Evolutionary conservation across 53 echinoderm and acorn worm species (phyloP), one percentile per base, ranked within the genome.

Genomic region (Arbacia lixula): DNA sequence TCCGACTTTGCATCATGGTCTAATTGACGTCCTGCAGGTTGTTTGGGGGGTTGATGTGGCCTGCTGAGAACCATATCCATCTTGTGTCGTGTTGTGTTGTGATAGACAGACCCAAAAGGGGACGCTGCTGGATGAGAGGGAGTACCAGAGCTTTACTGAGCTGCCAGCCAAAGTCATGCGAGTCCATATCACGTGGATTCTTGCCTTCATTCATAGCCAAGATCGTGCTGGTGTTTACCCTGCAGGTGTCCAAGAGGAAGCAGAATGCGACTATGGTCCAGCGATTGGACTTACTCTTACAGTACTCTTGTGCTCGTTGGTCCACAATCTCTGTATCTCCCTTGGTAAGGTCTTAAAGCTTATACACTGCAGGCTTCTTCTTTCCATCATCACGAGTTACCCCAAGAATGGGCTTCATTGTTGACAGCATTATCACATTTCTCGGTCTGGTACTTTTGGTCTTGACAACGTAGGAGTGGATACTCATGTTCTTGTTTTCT

Each of bases 391-490:
- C 84, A 0, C 1, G 17, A 9, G 67, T 67, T 5, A 53, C 64
- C 1, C 34, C 67, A 11, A 83, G 66, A 6, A 66, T 31, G 0
- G 81, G 84, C 12, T 83, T 83, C 66, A 66, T 51, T 2, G 61
- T 40, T 8, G 42, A 40, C 24, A 81, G 63, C 30, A 81, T 19
- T 2, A 62, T 20, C 11, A 81, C 63, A 35, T 62, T 81, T 27
- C 58, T 2, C 21, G 63, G n/a, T 62, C 58, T 16, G 38, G 28
- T 16, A 14, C 66, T 66, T 22, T 83, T 83, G 0, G 68, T 83
- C n/a, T 54, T 51, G 5, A 83, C 84, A 5, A 83, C 84, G 27
- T 83, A 67, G 5, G 67, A 83, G 67, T 83, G 84, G 36, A 83
- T 66, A 12, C 29, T 51, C 25, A 66, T 62, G 12, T 63, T 17